These are phyloP conservation scores for Conopomorpha cramerella DNA, from an alignment of 1,140 invertebrate genomes.

Conservation along the genomic window DNA sequence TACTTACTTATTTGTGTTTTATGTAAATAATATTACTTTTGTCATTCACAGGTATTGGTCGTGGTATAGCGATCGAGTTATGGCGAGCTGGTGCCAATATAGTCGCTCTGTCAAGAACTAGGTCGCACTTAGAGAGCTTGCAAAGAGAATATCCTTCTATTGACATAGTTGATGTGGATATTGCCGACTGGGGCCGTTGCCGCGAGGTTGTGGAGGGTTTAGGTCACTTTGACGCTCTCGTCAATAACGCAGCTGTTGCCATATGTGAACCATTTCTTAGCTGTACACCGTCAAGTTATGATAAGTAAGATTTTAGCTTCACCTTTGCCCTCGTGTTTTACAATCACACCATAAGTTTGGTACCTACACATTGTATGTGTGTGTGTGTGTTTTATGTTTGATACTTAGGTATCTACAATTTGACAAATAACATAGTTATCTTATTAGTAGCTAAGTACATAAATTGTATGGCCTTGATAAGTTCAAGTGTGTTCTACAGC, in stretches of 20 bases:
- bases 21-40: no score
- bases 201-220: conserved; percentile 43
- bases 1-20: no score
- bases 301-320: conserved; percentile 28
- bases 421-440: no score
- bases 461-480: no score
- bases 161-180: conserved; percentile 69
- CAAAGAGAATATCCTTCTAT: conserved; percentile 68
- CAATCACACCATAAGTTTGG: no score
- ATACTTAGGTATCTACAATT: no score
- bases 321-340: no score
- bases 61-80: conserved; percentile 69
- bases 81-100: conserved; percentile 70
- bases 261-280: conserved; percentile 39
- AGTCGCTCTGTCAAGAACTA: conserved; percentile 73
- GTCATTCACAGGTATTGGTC: conserved; percentile 71
- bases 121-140: conserved; percentile 69
- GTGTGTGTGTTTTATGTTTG: no score
- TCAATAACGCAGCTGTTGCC: conserved; percentile 47
- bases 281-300: conserved; percentile 25
- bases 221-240: conserved; percentile 46
- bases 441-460: no score
- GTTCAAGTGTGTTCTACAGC: no score
- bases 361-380: no score
- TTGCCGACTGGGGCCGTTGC: conserved; percentile 78